Conservation (phyloP, 35 echinoderm and acorn worm species). For the Apostichopus parvimensis region DNA sequence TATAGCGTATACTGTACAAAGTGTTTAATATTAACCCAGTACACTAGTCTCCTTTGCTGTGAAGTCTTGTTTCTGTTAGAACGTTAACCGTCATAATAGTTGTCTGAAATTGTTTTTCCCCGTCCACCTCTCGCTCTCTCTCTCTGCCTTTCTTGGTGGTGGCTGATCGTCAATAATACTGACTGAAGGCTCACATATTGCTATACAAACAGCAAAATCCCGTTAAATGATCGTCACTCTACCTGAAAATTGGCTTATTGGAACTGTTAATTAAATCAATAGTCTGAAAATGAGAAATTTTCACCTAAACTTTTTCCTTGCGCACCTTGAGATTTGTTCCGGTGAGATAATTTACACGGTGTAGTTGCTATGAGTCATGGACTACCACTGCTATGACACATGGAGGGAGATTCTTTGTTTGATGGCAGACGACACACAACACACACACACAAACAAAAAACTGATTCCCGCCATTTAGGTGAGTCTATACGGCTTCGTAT, state of each 20-base stretch:
- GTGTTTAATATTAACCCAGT: too few relatives aligned
- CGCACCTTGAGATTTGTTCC: constrained; percentile 37
- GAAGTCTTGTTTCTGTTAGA: too few relatives aligned
- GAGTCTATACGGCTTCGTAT: neutral
- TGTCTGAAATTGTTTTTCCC: neutral
- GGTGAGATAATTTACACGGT: constrained; percentile 30
- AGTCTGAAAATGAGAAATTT: constrained; percentile 45
- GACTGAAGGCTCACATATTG: constrained; percentile 5
- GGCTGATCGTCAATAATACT: constrained; percentile 16
- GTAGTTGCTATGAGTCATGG: constrained; percentile 37
- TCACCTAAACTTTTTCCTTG: constrained; percentile 20
- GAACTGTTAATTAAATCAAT: constrained; percentile 34
- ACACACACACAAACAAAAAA: neutral
- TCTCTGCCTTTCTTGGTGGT: too few relatives aligned
- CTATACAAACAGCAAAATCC: constrained; percentile 33
- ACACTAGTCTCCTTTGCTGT: too few relatives aligned
- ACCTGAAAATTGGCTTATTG: constrained; percentile 52
- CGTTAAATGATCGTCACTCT: constrained; percentile 47
- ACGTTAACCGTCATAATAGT: neutral
- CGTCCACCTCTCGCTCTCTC: too few relatives aligned
- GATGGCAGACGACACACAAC: neutral
- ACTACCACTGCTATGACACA: constrained; percentile 19
- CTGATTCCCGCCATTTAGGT: neutral
- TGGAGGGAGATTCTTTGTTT: constrained; percentile 29
- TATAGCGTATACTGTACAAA: too few relatives aligned